These are phyloP conservation scores for Ciconia nigra DNA, from an alignment of 2,797 vertebrate species.

Conservation along the genomic window DNA sequence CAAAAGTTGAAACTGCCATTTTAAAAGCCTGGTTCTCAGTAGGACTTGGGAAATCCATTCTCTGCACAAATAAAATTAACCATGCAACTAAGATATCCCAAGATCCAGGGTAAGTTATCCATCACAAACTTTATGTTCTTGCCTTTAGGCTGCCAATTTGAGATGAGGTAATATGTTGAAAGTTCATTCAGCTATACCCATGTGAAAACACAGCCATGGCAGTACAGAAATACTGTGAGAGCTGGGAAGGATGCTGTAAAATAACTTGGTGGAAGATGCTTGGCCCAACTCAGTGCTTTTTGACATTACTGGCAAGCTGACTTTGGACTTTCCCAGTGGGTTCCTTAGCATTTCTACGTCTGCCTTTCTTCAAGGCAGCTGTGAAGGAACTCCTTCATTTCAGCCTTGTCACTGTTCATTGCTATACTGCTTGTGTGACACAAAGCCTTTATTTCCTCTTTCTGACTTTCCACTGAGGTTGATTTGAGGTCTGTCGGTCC, in stretches of 20 bases:
- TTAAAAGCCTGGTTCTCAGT: background rate
- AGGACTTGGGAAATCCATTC: background rate
- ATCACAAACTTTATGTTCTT: background rate
- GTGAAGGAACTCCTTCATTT: background rate
- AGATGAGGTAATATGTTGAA: background rate
- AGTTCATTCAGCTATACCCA: background rate
- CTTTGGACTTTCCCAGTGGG: background rate
- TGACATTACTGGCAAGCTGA: background rate
- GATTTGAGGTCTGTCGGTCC: background rate
- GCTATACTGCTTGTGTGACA: background rate
- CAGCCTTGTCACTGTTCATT: background rate
- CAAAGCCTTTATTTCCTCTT: background rate
- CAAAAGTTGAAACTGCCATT: background rate
- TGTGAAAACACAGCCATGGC: background rate
- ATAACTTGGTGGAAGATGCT: accelerated
- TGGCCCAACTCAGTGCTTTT: background rate
- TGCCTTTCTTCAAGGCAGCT: background rate
- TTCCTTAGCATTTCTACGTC: background rate
- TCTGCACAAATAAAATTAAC: background rate
- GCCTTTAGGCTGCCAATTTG: background rate
- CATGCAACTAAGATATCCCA: background rate
- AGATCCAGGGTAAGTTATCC: background rate
- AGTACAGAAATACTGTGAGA: background rate
- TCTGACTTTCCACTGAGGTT: background rate
- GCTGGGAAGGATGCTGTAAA: background rate